A percentile compares a stretch with the other conserved stretches of the same genome.
These are phyloP conservation scores for Sterrhoptilus dennistouni DNA, from an alignment of 2,113 vertebrate genomes.

Conservation along the genomic window DNA sequence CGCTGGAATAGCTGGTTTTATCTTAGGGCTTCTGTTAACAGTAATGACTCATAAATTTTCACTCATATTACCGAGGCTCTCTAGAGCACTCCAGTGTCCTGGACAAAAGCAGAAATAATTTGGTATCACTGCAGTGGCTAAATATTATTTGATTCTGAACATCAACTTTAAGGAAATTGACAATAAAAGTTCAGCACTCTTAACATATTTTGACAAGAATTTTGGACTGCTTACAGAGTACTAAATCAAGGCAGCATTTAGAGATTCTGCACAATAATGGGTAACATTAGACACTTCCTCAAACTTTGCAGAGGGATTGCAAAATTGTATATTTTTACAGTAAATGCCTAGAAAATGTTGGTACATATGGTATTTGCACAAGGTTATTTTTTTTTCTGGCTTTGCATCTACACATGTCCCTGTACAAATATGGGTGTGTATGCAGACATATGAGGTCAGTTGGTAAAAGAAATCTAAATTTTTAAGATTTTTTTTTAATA, in stretches of 20 bases:
- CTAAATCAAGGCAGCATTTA: not conserved
- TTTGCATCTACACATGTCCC: accelerated
- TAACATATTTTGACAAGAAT: not conserved
- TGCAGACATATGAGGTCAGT: not conserved
- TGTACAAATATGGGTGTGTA: not conserved
- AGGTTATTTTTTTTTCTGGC: not conserved
- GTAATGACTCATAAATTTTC: not conserved
- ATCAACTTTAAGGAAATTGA: not conserved
- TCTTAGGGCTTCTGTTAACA: not conserved
- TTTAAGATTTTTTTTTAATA: not conserved
- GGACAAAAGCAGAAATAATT: conserved; percentile 26
- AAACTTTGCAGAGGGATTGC: not conserved
- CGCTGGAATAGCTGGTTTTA: not conserved
- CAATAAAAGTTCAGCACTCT: not conserved
- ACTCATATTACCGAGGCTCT: not conserved
- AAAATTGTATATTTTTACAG: not conserved
- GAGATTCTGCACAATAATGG: not conserved
- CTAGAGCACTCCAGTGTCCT: not conserved
- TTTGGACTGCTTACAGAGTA: not conserved
- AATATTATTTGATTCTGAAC: not conserved
- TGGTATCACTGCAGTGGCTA: not conserved
- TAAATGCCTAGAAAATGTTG: not conserved
- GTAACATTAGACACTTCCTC: not conserved
- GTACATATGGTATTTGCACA: not conserved
- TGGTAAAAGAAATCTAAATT: not conserved